phyloP scores from a whole-genome alignment of 2,888 invertebrate species.

The Eulithis testata region DNA sequence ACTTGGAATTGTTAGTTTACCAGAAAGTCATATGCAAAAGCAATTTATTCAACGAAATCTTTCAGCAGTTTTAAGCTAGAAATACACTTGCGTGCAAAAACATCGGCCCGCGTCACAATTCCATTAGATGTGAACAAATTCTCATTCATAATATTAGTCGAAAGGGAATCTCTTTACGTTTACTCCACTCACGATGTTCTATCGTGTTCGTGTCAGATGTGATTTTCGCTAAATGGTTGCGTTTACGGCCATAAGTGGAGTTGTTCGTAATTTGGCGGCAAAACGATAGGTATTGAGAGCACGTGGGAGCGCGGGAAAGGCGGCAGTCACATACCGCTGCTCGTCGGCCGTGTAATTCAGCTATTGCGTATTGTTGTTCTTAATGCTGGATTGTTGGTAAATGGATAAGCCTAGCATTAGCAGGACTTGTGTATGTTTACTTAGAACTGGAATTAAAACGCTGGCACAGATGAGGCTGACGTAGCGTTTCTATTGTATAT shows the following conservation, averaged over 20 bases:
- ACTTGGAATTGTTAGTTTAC: conserved; percentile 12
- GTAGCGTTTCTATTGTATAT: too few relatives aligned
- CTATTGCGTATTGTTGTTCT: conserved; percentile 31
- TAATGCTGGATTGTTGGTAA: conserved; percentile 18
- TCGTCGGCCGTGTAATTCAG: conserved; percentile 24
- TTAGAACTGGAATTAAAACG: too few relatives aligned
- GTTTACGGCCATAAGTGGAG: neutral
- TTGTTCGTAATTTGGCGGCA: conserved; percentile 9
- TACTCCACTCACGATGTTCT: too few relatives aligned
- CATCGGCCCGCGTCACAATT: neutral
- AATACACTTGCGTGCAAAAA: too few relatives aligned
- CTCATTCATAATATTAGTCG: too few relatives aligned
- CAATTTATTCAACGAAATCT: neutral
- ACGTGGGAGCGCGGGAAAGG: conserved; percentile 19
- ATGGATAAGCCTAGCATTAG: neutral
- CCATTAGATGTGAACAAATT: too few relatives aligned
- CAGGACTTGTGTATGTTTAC: too few relatives aligned
- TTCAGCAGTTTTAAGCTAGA: neutral
- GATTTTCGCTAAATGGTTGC: neutral
- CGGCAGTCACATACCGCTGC: conserved; percentile 16
- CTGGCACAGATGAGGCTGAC: too few relatives aligned
- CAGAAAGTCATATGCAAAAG: conserved; percentile 2
- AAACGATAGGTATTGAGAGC: conserved; percentile 12
- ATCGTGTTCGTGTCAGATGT: neutral
- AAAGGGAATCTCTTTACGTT: too few relatives aligned